Evolutionary conservation across 2,113 vertebrate species (phyloP), one percentile per base, ranked within the genome.

Genomic region (Trogon melanurus): DNA sequence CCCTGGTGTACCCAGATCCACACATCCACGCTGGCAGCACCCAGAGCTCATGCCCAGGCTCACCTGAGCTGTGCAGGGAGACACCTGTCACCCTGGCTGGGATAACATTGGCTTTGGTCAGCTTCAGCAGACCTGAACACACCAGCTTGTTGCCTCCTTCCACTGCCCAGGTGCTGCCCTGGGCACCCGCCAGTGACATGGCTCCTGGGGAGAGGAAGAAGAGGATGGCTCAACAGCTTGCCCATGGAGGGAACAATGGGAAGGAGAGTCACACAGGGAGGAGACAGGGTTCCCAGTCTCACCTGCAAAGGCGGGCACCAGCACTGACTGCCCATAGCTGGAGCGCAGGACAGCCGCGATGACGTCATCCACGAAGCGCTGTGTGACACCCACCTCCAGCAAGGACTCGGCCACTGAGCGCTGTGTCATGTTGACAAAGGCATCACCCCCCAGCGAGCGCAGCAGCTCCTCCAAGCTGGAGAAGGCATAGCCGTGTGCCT

Each of bases 111-210:
- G 99, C 99, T 61, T 99, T 99, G 60, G 99, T 98, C 79, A 98
- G 97, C 96, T 99, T 99, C 95, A 99, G 97, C 95, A 99, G 98
- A 17, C 99, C 98, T 0, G 98, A 99, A 91, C 99, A 99, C 48
- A 99, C 98, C 96, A 99, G 97, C 91, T 99, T 99, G 95, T 99
- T 99, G 60, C 99, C 99, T 93, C 99, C 99, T 97, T 99, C 99
- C 78, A 99, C 99, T 1, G 99, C 98, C 99, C 99, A 99, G 73
- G 99, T 98, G 97, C 98, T 99, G 96, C 98, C 98, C 94, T 99
- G 99, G 27, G 98, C 98, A 34, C 99, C 99, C 0, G 98, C 99
- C 91, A 99, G 97, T 0, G 98, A 99, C 97, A 99, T 99, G 58
- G 99, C 99, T 41, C 99, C 99, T 99, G 95, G 57, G 44, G 38